phyloP scores from a whole-genome alignment of 2,797 vertebrate genomes.

The Percopsis omiscomaycus region DNA sequence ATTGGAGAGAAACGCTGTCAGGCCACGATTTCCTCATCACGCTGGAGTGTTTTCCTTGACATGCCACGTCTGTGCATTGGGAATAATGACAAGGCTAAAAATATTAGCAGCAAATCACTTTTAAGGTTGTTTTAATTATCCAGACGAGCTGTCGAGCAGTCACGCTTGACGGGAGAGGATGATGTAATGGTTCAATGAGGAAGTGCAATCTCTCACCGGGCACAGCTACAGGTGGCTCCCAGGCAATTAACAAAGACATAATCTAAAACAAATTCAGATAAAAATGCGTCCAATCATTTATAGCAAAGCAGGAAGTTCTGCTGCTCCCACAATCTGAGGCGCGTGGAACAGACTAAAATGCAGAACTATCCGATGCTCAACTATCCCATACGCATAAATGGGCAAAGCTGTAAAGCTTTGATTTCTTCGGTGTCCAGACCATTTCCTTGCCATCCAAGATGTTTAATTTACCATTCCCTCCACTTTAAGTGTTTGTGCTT shows the following conservation, averaged over 20 bases:
- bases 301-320: background rate
- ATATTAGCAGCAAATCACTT: conserved; percentile 72
- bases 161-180: conserved; percentile 68
- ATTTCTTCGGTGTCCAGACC: background rate
- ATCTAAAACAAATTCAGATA: too few relatives aligned
- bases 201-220: conserved; percentile 35
- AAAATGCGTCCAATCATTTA: too few relatives aligned
- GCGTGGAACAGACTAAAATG: conserved; percentile 39
- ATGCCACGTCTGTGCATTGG: conserved; percentile 63
- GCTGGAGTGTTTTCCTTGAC: conserved; percentile 50
- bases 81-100: conserved; percentile 76
- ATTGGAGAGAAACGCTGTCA: conserved; percentile 69
- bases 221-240: conserved; percentile 26
- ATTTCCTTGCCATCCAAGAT: background rate
- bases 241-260: conserved; percentile 8
- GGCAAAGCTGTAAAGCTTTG: too few relatives aligned
- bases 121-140: conserved; percentile 80
- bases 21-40: conserved; percentile 37
- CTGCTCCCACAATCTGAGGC: conserved; percentile 37
- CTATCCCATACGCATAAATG: too few relatives aligned
- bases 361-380: too few relatives aligned
- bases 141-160: conserved; percentile 72
- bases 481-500: conserved; percentile 16
- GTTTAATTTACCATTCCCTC: conserved; percentile 43
- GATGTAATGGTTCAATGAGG: conserved; percentile 66